phyloP scores from a whole-genome alignment of 2,113 vertebrate species.

The Neotoma lepida region DNA sequence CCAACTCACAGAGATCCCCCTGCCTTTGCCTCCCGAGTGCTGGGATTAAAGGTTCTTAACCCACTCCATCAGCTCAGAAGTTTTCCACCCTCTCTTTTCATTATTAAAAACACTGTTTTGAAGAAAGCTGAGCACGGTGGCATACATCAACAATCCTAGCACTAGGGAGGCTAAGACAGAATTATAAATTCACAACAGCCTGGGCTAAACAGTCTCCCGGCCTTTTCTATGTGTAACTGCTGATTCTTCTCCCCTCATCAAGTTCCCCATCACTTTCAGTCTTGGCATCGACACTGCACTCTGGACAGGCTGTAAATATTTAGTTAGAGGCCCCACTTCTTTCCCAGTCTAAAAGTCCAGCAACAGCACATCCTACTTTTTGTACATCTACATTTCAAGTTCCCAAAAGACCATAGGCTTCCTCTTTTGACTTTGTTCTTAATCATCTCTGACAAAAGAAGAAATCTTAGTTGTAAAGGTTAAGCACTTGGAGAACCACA shows the following conservation, averaged over 20 bases:
- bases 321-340: constrained; percentile 40
- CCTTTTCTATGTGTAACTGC: constrained; percentile 16
- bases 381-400: constrained; percentile 5
- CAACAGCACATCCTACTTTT: constrained; percentile 39
- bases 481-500: background rate
- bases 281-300: constrained; percentile 49
- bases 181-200: background rate
- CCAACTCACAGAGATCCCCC: background rate
- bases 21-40: background rate
- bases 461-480: background rate
- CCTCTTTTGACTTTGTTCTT: constrained; percentile 49
- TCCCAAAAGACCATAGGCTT: constrained; percentile 3
- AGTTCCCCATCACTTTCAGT: constrained; percentile 28
- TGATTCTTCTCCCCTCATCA: background rate
- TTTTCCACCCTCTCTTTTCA: background rate
- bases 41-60: background rate
- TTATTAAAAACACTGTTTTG: background rate
- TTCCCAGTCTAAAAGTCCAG: constrained; percentile 42
- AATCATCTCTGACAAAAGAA: constrained; percentile 35
- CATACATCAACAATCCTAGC: too few relatives aligned
- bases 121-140: background rate
- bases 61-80: background rate
- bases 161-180: background rate
- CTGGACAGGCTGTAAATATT: background rate
- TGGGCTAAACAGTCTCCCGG: constrained; percentile 19